Conservation (phyloP, 2,113 vertebrate species). For the Zosterops borbonicus region DNA sequence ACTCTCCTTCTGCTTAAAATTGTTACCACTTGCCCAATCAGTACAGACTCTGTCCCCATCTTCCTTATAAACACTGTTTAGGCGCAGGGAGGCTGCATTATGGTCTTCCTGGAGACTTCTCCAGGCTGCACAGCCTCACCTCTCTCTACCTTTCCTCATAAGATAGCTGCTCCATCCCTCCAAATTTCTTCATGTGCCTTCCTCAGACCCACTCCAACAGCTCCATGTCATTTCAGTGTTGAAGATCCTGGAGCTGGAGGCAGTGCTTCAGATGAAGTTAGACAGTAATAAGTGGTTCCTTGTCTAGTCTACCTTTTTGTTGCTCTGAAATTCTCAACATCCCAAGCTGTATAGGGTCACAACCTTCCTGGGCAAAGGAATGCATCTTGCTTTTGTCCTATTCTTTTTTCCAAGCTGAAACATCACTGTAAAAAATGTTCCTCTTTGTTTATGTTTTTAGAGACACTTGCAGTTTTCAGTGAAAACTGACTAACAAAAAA, state of each 20-base stretch:
- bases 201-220: not conserved
- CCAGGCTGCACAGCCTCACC: not conserved
- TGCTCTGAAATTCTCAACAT: not conserved
- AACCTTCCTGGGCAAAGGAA: not conserved
- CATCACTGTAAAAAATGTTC: not conserved
- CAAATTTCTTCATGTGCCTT: not conserved
- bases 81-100: not conserved
- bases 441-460: not conserved
- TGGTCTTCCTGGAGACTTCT: not conserved
- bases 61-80: fast-evolving
- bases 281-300: not conserved
- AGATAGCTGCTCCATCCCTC: not conserved
- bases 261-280: not conserved
- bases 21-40: not conserved
- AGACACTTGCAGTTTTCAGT: not conserved
- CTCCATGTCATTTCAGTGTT: not conserved
- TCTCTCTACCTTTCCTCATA: not conserved
- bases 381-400: not conserved
- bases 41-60: not conserved
- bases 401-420: not conserved
- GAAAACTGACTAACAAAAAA: not conserved
- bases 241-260: not conserved
- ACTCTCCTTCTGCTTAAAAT: not conserved
- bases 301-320: fast-evolving
- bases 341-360: fast-evolving